Evolutionary conservation across 2,113 vertebrate species (phyloP).

Genomic region (Aegotheles bennettii): DNA sequence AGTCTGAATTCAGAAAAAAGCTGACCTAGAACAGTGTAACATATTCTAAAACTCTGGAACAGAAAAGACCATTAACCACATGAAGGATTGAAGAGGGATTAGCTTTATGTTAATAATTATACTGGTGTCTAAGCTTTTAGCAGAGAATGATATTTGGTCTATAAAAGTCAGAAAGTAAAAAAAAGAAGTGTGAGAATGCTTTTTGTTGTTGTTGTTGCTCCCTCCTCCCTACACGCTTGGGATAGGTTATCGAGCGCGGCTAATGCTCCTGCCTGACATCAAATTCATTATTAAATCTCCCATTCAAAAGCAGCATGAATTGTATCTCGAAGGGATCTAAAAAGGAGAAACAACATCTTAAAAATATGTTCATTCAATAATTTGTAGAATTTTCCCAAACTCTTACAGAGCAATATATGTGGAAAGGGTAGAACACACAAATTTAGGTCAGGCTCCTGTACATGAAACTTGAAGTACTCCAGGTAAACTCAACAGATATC

Average conservation of each 20-base stretch:
- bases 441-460: not conserved
- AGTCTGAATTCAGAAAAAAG: not conserved
- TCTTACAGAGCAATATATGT: not conserved
- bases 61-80: not conserved
- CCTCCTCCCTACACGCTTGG: accelerated
- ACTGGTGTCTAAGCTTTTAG: not conserved
- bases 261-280: not conserved
- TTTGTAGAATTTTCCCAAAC: not conserved
- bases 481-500: not conserved
- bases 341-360: not conserved
- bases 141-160: not conserved
- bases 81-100: not conserved
- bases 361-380: not conserved
- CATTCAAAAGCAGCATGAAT: not conserved
- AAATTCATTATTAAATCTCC: not conserved
- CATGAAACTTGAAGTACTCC: not conserved
- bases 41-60: not conserved
- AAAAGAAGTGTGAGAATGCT: not conserved
- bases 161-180: not conserved
- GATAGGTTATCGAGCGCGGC: not conserved
- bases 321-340: not conserved
- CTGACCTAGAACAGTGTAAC: not conserved
- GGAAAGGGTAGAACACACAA: not conserved
- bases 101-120: not conserved
- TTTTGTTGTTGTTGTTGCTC: not conserved